Base-by-base conservation (phyloP, 2,797 vertebrate species). In the Hylomyscus alleni region DNA sequence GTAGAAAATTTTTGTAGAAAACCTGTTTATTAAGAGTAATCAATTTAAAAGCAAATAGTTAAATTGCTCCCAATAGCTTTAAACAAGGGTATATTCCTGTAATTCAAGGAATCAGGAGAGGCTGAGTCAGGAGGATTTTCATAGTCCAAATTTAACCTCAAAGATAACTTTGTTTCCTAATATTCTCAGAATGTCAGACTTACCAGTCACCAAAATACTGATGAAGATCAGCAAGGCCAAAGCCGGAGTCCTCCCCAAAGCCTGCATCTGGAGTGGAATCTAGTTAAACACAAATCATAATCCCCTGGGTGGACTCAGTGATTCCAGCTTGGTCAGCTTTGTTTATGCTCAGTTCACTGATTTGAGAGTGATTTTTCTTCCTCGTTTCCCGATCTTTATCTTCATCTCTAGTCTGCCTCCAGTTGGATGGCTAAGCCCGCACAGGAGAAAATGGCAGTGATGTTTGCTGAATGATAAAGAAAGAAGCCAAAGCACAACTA, bases 141-240 rank as follows among this genome's bases (percentile, higher is more conserved):
- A 85, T 24, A n/a, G 44, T 52, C 31, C 19, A n/a, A 50, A 50
- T 1, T 85, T 31, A 85, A 13, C 19, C 8, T 65, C 17, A 95
- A 97, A 90, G 6, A 92, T 1, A 72, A 4, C 12, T 91, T 80
- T 31, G 75, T 54, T 83, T 93, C 85, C 50, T 58, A 13, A 52
- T 44, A 54, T 86, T 8, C 13, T 86, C 31, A 93, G 10, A 69
- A 8, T 26, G n/a, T 95, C 60, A 73, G 8, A 96, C 95, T 97
- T 92, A 96, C 94, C 95, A 44, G 22, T 2, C 13, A 29, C 14
- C 3, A 9, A 26, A 14, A 78, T n/a, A 37, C 44, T 7, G 7
- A 89, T 40, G 67, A 31, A 90, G 75, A 84, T 92, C 77, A 96
- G 82, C 56, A 91, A 67, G 6, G 0, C 54, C 67, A 85, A 75